A percentile compares a stretch with the other conserved stretches of the same genome.
phyloP scores from a whole-genome alignment of 2,113 vertebrate genomes.

The Ibidorhyncha struthersii region DNA sequence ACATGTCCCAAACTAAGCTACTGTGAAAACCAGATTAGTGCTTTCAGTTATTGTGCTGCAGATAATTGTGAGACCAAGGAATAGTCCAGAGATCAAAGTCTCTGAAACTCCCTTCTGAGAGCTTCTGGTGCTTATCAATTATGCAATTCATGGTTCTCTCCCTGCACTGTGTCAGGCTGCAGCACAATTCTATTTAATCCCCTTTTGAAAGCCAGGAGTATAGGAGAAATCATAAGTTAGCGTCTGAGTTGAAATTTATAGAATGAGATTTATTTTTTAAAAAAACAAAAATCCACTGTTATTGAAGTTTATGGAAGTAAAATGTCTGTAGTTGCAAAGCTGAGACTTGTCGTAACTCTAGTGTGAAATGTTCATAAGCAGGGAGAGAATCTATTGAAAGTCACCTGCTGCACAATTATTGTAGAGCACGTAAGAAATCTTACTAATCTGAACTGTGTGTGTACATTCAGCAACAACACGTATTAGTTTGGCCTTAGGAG shows the following conservation, averaged over 20 bases:
- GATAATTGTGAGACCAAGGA: background rate
- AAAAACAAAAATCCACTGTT: background rate
- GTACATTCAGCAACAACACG: background rate
- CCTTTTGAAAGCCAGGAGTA: background rate
- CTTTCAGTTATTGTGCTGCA: background rate
- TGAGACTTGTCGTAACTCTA: background rate
- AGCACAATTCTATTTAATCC: background rate
- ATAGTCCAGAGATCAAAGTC: background rate
- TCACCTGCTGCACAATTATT: background rate
- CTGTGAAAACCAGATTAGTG: background rate
- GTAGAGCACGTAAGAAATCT: background rate
- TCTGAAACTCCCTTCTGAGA: background rate
- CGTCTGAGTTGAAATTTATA: background rate
- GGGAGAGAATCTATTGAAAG: background rate
- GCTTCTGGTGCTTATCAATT: background rate
- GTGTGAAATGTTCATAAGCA: background rate
- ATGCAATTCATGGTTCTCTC: background rate
- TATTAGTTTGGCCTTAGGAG: background rate
- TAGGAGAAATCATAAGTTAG: background rate
- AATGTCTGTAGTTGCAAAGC: background rate
- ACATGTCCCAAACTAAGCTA: background rate
- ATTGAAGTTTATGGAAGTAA: background rate
- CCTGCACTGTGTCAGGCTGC: background rate
- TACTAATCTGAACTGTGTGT: background rate
- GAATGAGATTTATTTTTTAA: background rate